Conservation (phyloP, 2,797 vertebrate species). For the Megalops cyprinoides region DNA sequence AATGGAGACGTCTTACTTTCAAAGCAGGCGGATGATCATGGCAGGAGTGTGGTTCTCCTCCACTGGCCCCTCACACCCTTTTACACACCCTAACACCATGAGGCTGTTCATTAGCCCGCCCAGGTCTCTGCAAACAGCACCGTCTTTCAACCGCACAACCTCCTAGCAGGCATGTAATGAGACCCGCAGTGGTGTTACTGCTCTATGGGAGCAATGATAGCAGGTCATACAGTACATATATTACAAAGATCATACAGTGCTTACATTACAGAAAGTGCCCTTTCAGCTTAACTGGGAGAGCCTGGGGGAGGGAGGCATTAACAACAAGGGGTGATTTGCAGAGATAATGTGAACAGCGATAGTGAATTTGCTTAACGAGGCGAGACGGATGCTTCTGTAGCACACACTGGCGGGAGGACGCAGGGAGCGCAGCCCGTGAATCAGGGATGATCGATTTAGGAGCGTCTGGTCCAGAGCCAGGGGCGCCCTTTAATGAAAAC, state of each 20-base stretch:
- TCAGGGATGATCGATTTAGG: slow-evolving; percentile 45
- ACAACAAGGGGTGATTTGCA: slow-evolving; percentile 31
- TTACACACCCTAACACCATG: background rate
- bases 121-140: background rate
- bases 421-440: slow-evolving; percentile 36
- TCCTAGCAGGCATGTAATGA: background rate
- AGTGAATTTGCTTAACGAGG: slow-evolving; percentile 48
- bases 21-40: background rate
- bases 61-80: background rate
- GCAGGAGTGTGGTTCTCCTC: background rate
- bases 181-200: background rate
- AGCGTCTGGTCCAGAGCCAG: slow-evolving; percentile 24
- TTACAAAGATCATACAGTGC: background rate
- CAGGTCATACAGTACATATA: background rate
- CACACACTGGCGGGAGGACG: slow-evolving; percentile 28
- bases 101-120: background rate
- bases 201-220: slow-evolving; percentile 14
- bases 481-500: background rate
- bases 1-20: background rate
- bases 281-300: slow-evolving; percentile 23
- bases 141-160: background rate
- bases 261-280: background rate
- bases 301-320: slow-evolving; percentile 44
- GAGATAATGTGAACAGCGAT: slow-evolving; percentile 38
- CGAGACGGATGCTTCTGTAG: slow-evolving; percentile 44